phyloP scores from a whole-genome alignment of 2,113 vertebrate species.

The Crotalus horridus region DNA sequence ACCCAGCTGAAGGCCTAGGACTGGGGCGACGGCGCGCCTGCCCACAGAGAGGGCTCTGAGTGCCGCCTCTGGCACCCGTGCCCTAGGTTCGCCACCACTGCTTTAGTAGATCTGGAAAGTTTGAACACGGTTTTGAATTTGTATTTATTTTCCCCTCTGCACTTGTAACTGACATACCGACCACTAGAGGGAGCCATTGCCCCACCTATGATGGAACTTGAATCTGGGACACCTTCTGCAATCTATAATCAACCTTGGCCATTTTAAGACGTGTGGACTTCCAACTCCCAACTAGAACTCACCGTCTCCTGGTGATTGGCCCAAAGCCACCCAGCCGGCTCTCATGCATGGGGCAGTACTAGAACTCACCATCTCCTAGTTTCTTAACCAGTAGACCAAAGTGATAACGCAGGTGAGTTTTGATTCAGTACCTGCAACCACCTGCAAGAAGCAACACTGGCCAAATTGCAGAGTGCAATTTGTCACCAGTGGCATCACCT shows the following conservation, averaged over 20 bases:
- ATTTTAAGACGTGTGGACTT: no score
- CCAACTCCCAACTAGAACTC: neutral
- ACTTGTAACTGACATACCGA: neutral
- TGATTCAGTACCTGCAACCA: rapidly evolving
- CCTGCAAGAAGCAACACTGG: neutral
- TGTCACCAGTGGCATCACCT: neutral
- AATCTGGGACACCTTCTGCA: no score
- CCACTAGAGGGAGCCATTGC: neutral
- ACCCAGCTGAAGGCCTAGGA: no score
- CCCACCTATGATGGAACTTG: neutral
- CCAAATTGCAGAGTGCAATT: neutral
- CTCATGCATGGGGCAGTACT: no score
- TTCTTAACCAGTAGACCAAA: neutral
- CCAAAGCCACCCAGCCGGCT: no score
- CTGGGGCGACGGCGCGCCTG: no score
- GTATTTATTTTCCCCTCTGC: neutral
- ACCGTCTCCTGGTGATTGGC: neutral
- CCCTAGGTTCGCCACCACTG: no score
- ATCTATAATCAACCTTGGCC: neutral
- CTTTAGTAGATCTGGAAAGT: no score
- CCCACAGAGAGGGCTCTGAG: no score
- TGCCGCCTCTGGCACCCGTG: no score
- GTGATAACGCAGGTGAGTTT: neutral
- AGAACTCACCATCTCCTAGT: neutral
- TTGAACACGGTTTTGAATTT: no score